A percentile compares a stretch with the other conserved stretches of the same genome.
phyloP scores from a whole-genome alignment of 2,797 vertebrate species.

The Brotula barbata region DNA sequence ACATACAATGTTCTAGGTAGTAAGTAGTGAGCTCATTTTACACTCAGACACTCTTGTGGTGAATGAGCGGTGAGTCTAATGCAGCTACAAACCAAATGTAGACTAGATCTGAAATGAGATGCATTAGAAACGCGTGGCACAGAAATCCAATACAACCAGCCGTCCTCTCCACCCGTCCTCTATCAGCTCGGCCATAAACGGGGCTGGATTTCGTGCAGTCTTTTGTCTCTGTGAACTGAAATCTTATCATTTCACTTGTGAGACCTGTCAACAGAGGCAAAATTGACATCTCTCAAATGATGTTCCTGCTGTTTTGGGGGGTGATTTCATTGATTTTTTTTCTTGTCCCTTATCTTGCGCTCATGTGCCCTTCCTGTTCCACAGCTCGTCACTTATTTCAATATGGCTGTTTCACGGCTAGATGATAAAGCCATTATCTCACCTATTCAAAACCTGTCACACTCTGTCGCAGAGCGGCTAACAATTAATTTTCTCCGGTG shows the following conservation, averaged over 20 bases:
- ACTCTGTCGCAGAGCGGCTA: conserved; percentile 42
- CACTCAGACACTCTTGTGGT: too few species aligned
- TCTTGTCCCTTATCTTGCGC: conserved; percentile 31
- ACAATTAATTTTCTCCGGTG: conserved; percentile 71
- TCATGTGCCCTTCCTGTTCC: conserved; percentile 31
- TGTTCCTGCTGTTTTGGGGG: conserved; percentile 31
- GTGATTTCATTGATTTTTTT: conserved; percentile 47
- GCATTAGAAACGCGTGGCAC: conserved; percentile 45
- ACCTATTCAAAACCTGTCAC: conserved; percentile 71
- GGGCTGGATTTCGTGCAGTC: conserved; percentile 31
- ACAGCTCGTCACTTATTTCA: conserved; percentile 60
- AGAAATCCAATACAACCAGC: conserved; percentile 52
- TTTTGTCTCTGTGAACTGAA: conserved; percentile 46
- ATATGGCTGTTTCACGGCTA: conserved; percentile 50
- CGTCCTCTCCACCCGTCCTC: conserved; percentile 22
- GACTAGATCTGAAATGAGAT: conserved; percentile 45
- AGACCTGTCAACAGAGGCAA: conserved; percentile 29
- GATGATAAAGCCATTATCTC: conserved; percentile 75
- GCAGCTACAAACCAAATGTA: conserved; percentile 36
- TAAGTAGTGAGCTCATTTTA: too few species aligned
- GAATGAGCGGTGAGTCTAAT: too few species aligned
- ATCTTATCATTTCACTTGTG: conserved; percentile 38
- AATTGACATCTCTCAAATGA: conserved; percentile 45
- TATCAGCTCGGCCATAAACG: conserved; percentile 24
- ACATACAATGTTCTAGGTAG: too few species aligned